Conservation (phyloP, 2,113 vertebrate species). For the Ascaphus truei region DNA sequence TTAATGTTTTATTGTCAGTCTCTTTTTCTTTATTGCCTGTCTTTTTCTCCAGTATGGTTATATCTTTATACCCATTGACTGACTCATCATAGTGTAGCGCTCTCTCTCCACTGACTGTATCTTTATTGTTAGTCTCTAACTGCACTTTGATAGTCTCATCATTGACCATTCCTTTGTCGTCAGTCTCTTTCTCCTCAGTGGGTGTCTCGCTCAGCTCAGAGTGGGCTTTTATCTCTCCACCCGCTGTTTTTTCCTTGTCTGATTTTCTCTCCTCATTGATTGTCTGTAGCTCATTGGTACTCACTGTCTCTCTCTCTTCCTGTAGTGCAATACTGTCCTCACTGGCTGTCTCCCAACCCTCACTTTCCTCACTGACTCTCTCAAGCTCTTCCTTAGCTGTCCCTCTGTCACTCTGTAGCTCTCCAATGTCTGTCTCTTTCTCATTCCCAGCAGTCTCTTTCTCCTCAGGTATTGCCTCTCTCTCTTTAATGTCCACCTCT, state of each 20-base stretch:
- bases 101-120: not conserved
- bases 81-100: not conserved
- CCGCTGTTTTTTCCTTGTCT: not conserved
- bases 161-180: not conserved
- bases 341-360: conserved; percentile 12
- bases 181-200: too few relatives aligned
- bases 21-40: too few relatives aligned
- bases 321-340: not conserved
- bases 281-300: not conserved
- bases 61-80: not conserved
- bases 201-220: not conserved
- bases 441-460: not conserved
- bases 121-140: not conserved
- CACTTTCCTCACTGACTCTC: not conserved
- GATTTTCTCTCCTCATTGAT: not conserved
- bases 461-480: not conserved
- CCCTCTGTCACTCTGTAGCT: too few relatives aligned
- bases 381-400: too few relatives aligned
- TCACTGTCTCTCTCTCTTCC: not conserved
- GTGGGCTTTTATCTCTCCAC: not conserved
- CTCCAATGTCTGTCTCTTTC: too few relatives aligned
- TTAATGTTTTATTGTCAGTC: too few relatives aligned
- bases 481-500: not conserved
- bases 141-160: not conserved
- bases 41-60: too few relatives aligned